Evolutionary conservation across 2,888 invertebrate species (phyloP), one percentile per base, ranked within the genome.

Genomic region (Brachynemurus nebulosus): DNA sequence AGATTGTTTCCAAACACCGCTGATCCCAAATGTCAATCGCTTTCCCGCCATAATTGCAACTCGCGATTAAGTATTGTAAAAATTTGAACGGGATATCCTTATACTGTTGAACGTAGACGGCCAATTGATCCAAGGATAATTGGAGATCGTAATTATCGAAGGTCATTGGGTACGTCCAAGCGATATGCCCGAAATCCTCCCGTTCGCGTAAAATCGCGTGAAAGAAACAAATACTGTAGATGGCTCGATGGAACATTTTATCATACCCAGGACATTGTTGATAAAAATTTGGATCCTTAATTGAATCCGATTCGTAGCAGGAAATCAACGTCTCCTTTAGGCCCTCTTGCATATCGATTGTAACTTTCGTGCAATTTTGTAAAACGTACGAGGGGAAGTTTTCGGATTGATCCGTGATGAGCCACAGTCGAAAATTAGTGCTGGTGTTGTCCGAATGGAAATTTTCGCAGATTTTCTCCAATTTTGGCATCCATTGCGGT

Each of bases 341-440:
- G 1, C 89, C 91, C 3, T 85, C 84, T 0, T 92, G 92, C 1
- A 90, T 86, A 63, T 93, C 92, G 57, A 90, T 91, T 1, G 91
- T 91, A 82, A 93, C 91, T 71, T 92, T 91, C 0, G 92, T 85
- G 9, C 88, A 85, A 56, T 84, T 83, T 67, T 92, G 90, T 39
- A 93, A 66, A 30, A 93, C 72, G 4, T 86, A 75, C 23, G 86
- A 81, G 1, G 93, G 92, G 65, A 93, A 91, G 67, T 79, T 76
- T 42, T 78, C 75, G 1, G 85, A 82, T 2, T 91, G 88, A 61
- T 89, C 90, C 55, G 88, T 88, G 2, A 91, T 93, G 21, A 93
- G 67, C 92, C 92, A 93, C 41, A 93, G 68, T 33, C 92, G 71
- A 65, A 92, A 93, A 42, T 71, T 67, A 1, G 69, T 66, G 53